Conservation (phyloP, 2,113 vertebrate genomes). For the Ursus arctos region DNA sequence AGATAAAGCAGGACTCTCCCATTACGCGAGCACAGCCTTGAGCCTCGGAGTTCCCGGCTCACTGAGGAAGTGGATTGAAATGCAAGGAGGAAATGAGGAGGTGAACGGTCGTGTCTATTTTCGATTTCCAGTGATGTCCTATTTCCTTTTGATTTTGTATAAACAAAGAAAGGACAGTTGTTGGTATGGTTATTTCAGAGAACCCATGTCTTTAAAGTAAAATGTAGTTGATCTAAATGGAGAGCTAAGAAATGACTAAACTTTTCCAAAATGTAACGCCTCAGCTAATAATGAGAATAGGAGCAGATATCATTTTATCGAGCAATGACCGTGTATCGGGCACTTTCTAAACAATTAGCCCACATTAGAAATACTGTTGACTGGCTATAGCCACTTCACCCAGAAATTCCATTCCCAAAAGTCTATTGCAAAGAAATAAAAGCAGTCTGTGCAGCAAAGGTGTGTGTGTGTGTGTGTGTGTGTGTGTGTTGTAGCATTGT, state of each 20-base stretch:
- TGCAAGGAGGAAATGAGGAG: conserved; percentile 43
- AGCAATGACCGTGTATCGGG: neutral
- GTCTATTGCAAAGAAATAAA: neutral
- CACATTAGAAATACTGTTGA: neutral
- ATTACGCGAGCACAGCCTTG: neutral
- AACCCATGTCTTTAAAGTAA: conserved; percentile 50
- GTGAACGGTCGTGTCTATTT: conserved; percentile 67
- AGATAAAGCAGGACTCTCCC: conserved; percentile 47
- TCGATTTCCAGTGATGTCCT: conserved; percentile 47
- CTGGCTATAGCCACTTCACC: neutral
- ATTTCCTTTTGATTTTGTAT: conserved; percentile 74
- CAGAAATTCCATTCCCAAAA: neutral
- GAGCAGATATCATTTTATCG: neutral
- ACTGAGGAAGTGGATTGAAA: conserved; percentile 63
- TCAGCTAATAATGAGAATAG: neutral
- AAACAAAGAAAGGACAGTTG: conserved; percentile 66
- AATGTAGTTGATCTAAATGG: conserved; percentile 19
- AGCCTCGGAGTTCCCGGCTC: conserved; percentile 19
- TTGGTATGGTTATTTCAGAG: conserved; percentile 58
- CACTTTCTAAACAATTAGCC: neutral
- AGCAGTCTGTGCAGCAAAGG: neutral
- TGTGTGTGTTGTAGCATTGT: neutral
- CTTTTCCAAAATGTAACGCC: conserved; percentile 20
- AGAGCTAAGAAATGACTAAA: neutral
- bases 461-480: neutral